Percentiles rank a stretch among this genome's conserved stretches.
Evolutionary conservation across 2,888 invertebrate genomes (phyloP).

Genomic region (Cryptocheilus praepositus): DNA sequence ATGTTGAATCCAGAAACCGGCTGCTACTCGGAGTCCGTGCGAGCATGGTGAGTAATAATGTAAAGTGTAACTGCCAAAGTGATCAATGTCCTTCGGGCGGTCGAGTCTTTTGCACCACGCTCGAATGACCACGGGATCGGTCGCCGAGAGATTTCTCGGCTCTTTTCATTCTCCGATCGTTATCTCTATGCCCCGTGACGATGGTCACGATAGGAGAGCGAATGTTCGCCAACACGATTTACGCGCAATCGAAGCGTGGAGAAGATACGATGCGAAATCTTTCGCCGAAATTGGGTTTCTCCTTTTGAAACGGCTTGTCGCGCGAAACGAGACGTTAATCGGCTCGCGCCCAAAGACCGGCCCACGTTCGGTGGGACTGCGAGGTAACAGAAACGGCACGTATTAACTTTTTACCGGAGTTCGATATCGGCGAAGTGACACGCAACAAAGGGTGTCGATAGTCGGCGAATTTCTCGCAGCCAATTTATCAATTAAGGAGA

Average conservation of each 20-base stretch:
- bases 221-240: neutral
- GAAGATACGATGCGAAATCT: too few relatives aligned
- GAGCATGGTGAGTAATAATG: constrained; percentile 69
- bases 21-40: constrained; percentile 72
- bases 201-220: neutral
- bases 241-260: constrained; percentile 1
- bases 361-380: too few relatives aligned
- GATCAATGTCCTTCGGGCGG: neutral
- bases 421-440: too few relatives aligned
- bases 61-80: constrained; percentile 7
- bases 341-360: too few relatives aligned
- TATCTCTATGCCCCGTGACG: neutral
- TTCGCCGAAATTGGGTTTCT: too few relatives aligned
- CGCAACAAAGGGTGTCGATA: too few relatives aligned
- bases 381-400: too few relatives aligned
- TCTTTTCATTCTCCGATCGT: neutral
- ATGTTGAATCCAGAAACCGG: constrained; percentile 72
- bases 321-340: too few relatives aligned
- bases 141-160: constrained; percentile 5
- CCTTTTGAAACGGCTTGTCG: too few relatives aligned
- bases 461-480: too few relatives aligned
- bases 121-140: constrained; percentile 4
- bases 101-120: constrained; percentile 5
- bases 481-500: too few relatives aligned
- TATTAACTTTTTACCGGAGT: too few relatives aligned